phyloP scores from a whole-genome alignment of 2,113 vertebrate species.

The Columbina picui region DNA sequence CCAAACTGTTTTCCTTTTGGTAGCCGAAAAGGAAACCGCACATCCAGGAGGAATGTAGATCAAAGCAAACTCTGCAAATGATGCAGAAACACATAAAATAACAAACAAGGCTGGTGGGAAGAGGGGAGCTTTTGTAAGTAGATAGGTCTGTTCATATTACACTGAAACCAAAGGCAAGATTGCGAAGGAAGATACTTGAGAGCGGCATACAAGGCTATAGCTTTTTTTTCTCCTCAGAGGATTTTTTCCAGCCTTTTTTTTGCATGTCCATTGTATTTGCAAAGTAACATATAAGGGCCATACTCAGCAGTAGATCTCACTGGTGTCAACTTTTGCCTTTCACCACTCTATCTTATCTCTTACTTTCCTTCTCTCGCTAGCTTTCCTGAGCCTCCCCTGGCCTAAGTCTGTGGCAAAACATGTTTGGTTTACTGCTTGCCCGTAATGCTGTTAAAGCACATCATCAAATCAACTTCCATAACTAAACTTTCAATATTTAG shows the following conservation, averaged over 20 bases:
- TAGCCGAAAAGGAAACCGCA: constrained; percentile 81
- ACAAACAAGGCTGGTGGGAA: constrained; percentile 83
- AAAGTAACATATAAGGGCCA: constrained; percentile 60
- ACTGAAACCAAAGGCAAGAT: constrained; percentile 78
- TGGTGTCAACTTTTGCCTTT: constrained; percentile 4
- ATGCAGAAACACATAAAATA: constrained; percentile 86
- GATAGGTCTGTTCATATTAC: constrained; percentile 82
- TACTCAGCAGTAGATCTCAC: constrained; percentile 44
- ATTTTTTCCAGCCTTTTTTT: constrained; percentile 45
- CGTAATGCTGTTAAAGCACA: neutral
- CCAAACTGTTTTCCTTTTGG: constrained; percentile 81
- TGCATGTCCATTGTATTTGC: constrained; percentile 60
- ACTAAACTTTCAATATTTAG: neutral
- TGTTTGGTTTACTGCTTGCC: neutral
- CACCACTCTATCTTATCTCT: neutral
- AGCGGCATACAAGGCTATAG: constrained; percentile 59
- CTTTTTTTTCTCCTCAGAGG: constrained; percentile 64
- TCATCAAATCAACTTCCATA: neutral
- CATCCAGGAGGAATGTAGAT: constrained; percentile 83
- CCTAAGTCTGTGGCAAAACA: neutral
- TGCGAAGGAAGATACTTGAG: constrained; percentile 70
- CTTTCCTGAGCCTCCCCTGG: neutral
- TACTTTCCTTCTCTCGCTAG: neutral
- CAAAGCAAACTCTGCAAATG: constrained; percentile 84
- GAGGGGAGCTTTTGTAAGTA: constrained; percentile 79